Conservation (phyloP, 2,797 vertebrate genomes). For the Sciurus carolinensis region DNA sequence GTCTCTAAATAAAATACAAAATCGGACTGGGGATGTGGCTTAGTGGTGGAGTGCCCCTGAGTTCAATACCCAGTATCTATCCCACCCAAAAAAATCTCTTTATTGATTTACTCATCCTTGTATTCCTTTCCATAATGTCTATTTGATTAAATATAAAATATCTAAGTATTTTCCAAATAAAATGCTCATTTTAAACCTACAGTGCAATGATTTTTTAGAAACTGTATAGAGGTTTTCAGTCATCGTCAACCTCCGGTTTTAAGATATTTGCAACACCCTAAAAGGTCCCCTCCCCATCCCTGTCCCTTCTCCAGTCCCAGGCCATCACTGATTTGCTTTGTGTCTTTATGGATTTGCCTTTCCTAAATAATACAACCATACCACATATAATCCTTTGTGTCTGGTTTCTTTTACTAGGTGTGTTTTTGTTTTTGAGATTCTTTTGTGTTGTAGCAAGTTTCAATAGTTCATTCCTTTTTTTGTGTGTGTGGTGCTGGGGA, state of each 20-base stretch:
- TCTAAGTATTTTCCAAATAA: slow-evolving; percentile 18
- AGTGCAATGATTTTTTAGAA: not conserved
- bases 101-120: not conserved
- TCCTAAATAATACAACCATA: not conserved
- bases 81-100: not conserved
- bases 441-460: not conserved
- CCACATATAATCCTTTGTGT: not conserved
- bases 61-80: too few relatives aligned
- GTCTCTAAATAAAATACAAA: too few relatives aligned
- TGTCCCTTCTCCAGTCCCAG: not conserved
- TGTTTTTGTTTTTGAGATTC: slow-evolving; percentile 24
- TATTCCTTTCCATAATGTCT: slow-evolving; percentile 4
- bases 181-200: not conserved
- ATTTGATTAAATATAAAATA: slow-evolving; percentile 20
- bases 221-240: not conserved
- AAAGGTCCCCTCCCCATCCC: not conserved
- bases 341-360: not conserved
- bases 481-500: not conserved
- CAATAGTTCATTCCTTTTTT: not conserved
- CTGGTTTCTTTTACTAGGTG: not conserved
- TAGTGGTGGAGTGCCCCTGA: too few relatives aligned
- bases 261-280: not conserved
- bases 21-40: too few relatives aligned
- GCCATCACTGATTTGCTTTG: not conserved
- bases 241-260: not conserved